A percentile compares a stretch with the other conserved stretches of the same genome.
These are phyloP conservation scores for Hemibagrus wyckioides DNA, from an alignment of 2,113 vertebrate genomes.

Conservation along the genomic window DNA sequence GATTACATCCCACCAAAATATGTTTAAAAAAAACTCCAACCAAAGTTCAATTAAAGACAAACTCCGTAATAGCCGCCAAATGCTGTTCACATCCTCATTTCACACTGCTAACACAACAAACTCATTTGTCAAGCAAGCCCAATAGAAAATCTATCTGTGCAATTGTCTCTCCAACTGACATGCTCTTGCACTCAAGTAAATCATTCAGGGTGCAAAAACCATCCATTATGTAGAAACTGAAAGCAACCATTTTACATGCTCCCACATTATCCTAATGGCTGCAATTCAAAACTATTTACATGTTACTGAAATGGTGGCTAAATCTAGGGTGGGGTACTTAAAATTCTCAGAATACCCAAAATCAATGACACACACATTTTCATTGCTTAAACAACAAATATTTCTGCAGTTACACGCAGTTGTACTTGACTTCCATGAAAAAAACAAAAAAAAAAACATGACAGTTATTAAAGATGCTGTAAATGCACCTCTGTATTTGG, in stretches of 20 bases:
- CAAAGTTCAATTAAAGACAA: slow-evolving; percentile 14
- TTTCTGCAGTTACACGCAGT: background rate
- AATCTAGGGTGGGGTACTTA: background rate
- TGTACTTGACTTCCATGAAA: background rate
- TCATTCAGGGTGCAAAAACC: slow-evolving; percentile 15
- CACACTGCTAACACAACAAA: background rate
- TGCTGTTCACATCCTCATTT: background rate
- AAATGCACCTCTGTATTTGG: background rate
- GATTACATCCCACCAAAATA: background rate
- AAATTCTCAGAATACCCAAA: background rate
- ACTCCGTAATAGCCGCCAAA: background rate
- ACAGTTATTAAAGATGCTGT: background rate
- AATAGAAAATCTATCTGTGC: slow-evolving; percentile 3
- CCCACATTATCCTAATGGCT: slow-evolving; percentile 10
- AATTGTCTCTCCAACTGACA: slow-evolving; percentile 28
- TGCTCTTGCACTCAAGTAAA: slow-evolving; percentile 21
- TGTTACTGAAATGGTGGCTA: slow-evolving; percentile 25
- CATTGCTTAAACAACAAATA: background rate
- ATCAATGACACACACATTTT: background rate
- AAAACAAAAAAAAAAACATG: background rate
- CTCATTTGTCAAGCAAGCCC: slow-evolving; percentile 19
- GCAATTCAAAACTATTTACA: slow-evolving; percentile 32
- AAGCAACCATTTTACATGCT: slow-evolving; percentile 23
- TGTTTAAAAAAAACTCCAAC: background rate
- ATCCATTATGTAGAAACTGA: slow-evolving; percentile 29